Conservation (phyloP, 2,888 invertebrate species). For the Drosophila paranaensis region DNA sequence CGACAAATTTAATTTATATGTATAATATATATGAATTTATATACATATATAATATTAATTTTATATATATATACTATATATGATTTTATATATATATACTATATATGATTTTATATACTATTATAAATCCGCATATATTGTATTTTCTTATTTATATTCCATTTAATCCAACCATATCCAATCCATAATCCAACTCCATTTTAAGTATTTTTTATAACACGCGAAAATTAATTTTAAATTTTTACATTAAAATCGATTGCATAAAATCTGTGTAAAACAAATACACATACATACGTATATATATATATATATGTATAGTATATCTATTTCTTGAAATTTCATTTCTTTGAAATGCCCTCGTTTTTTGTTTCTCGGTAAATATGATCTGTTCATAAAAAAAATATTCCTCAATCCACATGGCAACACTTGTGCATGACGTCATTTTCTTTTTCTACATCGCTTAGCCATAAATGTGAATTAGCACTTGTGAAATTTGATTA, state of each 20-base stretch:
- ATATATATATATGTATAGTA: background rate
- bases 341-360: background rate
- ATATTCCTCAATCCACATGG: background rate
- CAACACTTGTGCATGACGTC: slow-evolving; percentile 14
- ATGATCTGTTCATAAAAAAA: background rate
- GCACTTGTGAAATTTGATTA: background rate
- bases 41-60: no score
- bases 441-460: slow-evolving; percentile 1
- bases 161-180: no score
- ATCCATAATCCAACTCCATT: background rate
- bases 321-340: background rate
- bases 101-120: no score
- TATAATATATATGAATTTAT: no score
- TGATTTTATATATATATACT: background rate
- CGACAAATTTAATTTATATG: slow-evolving; percentile 54
- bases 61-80: background rate
- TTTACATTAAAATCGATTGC: background rate
- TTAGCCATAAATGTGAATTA: background rate
- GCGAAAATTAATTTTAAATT: background rate
- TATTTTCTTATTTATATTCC: background rate
- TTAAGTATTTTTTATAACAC: background rate
- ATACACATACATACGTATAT: background rate
- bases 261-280: background rate
- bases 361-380: background rate
- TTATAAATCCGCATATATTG: no score